Evolutionary conservation across 2,113 vertebrate species (phyloP).

Genomic region (Heptranchias perlo): DNA sequence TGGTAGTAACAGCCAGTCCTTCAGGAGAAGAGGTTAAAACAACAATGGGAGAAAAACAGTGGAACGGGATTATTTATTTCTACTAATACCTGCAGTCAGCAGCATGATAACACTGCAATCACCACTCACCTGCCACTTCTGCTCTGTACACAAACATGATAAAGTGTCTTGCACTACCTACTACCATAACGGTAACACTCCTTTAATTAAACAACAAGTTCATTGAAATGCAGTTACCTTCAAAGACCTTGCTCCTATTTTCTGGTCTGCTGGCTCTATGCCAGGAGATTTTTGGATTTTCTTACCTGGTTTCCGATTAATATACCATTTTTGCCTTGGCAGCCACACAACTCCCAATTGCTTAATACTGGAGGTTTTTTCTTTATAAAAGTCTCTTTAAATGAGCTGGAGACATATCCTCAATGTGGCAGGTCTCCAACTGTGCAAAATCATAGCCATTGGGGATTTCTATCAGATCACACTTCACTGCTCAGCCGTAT

Average conservation of each 20-base stretch:
- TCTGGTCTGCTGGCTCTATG: not conserved
- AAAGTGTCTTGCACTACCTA: not conserved
- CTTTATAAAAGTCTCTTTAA: not conserved
- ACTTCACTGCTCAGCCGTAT: not conserved
- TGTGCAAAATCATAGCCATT: not conserved
- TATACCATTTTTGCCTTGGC: not conserved
- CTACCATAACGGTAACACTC: not conserved
- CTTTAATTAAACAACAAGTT: not conserved
- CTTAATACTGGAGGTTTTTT: not conserved
- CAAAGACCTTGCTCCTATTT: not conserved
- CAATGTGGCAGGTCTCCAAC: not conserved
- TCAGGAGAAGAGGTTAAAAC: not conserved
- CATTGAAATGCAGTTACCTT: not conserved
- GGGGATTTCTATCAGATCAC: not conserved
- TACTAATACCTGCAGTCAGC: not conserved
- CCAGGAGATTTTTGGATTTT: not conserved
- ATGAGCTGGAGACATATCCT: not conserved
- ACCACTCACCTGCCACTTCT: slow-evolving; percentile 10
- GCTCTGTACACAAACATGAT: not conserved
- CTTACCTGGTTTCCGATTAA: not conserved
- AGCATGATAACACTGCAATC: not conserved
- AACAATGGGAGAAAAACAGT: not conserved
- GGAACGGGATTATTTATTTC: not conserved
- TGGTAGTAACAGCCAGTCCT: not conserved
- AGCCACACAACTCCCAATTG: not conserved